These are phyloP conservation scores for Heterocephalus glaber DNA, from an alignment of 2,113 vertebrate species.

Conservation along the genomic window DNA sequence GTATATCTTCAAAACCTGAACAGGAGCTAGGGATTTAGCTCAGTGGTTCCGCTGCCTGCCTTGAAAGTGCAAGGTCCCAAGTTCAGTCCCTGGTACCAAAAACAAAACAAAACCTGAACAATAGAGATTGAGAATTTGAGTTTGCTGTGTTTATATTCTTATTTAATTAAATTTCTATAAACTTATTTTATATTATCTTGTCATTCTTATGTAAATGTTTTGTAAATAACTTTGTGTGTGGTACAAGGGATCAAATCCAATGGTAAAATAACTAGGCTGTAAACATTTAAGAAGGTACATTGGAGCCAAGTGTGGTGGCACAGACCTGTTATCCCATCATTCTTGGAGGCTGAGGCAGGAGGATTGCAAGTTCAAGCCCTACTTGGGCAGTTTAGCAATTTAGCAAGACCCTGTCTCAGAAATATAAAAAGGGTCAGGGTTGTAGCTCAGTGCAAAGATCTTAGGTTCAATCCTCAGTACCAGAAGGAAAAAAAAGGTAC, in stretches of 20 bases:
- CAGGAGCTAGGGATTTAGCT: too few species aligned
- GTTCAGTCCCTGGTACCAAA: too few species aligned
- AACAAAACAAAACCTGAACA: not conserved
- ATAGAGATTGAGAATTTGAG: not conserved
- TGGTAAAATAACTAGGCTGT: not conserved
- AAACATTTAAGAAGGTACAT: not conserved
- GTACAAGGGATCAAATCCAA: not conserved
- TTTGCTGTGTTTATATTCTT: conserved; percentile 28
- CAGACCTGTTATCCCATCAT: not conserved
- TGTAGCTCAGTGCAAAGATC: not conserved
- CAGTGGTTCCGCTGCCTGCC: too few species aligned
- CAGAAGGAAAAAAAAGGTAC: not conserved
- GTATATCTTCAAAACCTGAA: not conserved
- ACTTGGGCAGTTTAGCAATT: not conserved
- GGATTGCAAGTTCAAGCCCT: not conserved
- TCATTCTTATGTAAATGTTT: conserved; percentile 17
- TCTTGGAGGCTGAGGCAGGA: not conserved
- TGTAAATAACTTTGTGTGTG: not conserved
- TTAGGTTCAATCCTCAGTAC: not conserved
- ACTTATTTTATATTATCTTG: conserved; percentile 20
- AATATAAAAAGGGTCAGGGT: not conserved
- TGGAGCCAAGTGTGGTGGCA: not conserved
- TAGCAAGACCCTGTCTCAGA: not conserved
- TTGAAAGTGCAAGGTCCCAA: too few species aligned
- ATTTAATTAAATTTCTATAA: not conserved